Conservation (phyloP, 2,888 invertebrate genomes). For the Rhogogaster chlorosoma region DNA sequence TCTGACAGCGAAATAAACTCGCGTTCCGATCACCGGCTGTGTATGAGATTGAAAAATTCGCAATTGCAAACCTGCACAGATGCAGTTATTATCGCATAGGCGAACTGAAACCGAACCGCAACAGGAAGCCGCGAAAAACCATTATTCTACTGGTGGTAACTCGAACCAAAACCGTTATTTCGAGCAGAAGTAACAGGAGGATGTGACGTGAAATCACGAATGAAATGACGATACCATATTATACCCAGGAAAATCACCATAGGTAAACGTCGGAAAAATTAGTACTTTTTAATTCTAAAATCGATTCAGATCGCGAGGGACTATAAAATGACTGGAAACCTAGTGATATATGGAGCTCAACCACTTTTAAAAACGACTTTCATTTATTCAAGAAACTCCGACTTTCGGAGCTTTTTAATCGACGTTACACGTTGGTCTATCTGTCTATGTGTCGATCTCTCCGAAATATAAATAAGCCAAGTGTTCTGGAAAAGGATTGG, state of each 20-base stretch:
- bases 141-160: slow-evolving; percentile 1
- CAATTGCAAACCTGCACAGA: not conserved
- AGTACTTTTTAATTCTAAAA: not conserved
- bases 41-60: not conserved
- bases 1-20: not conserved
- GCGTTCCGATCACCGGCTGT: not conserved
- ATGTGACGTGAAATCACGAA: not conserved
- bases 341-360: not conserved
- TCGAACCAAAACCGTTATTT: slow-evolving; percentile 5
- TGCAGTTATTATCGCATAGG: not conserved
- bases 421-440: too few species aligned
- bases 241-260: not conserved
- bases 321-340: not conserved
- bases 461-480: too few species aligned
- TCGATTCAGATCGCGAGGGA: not conserved
- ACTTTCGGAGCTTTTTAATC: too few species aligned
- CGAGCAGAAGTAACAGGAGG: not conserved
- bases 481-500: too few species aligned
- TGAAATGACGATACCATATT: not conserved
- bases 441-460: too few species aligned
- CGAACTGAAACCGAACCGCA: not conserved
- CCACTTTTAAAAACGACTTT: too few species aligned
- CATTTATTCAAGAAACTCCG: too few species aligned
- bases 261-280: too few species aligned
- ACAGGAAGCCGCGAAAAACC: not conserved